Conservation (phyloP, 2,797 vertebrate genomes). For the Bufotes viridis region DNA sequence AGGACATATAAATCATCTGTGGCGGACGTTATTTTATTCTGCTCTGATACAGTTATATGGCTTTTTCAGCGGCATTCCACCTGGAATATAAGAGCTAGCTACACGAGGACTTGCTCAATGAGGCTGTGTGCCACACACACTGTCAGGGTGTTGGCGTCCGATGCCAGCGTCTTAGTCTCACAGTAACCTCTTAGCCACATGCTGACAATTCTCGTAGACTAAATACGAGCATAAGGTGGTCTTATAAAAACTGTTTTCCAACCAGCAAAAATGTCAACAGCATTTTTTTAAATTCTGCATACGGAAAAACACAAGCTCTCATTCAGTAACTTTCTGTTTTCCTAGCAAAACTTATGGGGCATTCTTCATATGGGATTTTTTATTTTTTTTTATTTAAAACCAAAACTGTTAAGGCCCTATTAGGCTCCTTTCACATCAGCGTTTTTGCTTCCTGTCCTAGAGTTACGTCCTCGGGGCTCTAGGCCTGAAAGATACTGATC, state of each 20-base stretch:
- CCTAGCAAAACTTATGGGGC: background rate
- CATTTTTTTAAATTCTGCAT: background rate
- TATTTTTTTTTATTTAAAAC: no score
- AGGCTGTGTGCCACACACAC: background rate
- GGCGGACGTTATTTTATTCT: background rate
- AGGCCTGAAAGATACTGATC: no score
- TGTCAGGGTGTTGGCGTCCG: background rate
- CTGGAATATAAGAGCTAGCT: background rate
- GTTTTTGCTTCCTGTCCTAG: no score
- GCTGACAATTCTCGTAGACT: background rate
- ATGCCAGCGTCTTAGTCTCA: background rate
- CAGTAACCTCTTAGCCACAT: background rate
- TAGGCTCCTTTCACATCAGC: no score
- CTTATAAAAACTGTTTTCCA: background rate
- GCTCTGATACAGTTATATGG: background rate
- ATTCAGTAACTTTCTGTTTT: background rate
- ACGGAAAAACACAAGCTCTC: background rate
- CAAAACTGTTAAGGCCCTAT: no score
- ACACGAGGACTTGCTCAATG: background rate
- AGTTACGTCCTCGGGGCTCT: no score
- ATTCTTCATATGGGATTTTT: no score
- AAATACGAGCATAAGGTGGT: slow-evolving; percentile 10
- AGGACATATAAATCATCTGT: background rate
- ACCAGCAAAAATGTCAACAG: background rate
- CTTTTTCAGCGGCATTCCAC: background rate